Percentiles rank a stretch among this genome's conserved stretches.
Conservation (phyloP, 2,113 vertebrate species). For the Thunnus maccoyii region DNA sequence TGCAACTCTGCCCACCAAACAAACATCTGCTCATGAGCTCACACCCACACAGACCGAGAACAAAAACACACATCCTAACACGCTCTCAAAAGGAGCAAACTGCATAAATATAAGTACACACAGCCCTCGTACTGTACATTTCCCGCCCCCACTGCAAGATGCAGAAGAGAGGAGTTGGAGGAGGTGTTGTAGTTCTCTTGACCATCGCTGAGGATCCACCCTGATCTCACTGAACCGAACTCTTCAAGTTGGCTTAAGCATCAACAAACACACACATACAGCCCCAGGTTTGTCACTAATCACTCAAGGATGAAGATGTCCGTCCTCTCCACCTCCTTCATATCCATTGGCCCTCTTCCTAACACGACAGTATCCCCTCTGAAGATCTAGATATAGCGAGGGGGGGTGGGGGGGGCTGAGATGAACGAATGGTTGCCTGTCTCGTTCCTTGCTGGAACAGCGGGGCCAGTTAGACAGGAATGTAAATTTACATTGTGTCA, state of each 20-base stretch:
- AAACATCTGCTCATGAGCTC: conserved; percentile 50
- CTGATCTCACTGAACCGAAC: conserved; percentile 54
- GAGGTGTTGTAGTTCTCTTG: conserved; percentile 35
- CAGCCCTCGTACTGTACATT: conserved; percentile 24
- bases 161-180: conserved; percentile 42
- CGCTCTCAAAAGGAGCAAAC: conserved; percentile 25
- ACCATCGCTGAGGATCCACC: conserved; percentile 30
- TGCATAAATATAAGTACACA: conserved; percentile 48
- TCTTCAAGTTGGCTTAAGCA: conserved; percentile 31
- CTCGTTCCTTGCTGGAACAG: conserved; percentile 55
- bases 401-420: conserved; percentile 5
- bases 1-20: conserved; percentile 66
- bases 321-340: conserved; percentile 49
- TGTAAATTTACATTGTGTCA: conserved; percentile 72
- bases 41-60: conserved; percentile 56
- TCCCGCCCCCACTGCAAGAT: conserved; percentile 39
- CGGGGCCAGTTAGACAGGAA: conserved; percentile 67
- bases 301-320: conserved; percentile 62
- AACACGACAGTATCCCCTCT: conserved; percentile 46
- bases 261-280: conserved; percentile 32
- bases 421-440: conserved; percentile 40
- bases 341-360: conserved; percentile 1
- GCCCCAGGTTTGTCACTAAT: conserved; percentile 52
- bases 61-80: conserved; percentile 44
- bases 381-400: conserved; percentile 39